Conservation (phyloP, 2,113 vertebrate genomes). For the Hystrix cristata region DNA sequence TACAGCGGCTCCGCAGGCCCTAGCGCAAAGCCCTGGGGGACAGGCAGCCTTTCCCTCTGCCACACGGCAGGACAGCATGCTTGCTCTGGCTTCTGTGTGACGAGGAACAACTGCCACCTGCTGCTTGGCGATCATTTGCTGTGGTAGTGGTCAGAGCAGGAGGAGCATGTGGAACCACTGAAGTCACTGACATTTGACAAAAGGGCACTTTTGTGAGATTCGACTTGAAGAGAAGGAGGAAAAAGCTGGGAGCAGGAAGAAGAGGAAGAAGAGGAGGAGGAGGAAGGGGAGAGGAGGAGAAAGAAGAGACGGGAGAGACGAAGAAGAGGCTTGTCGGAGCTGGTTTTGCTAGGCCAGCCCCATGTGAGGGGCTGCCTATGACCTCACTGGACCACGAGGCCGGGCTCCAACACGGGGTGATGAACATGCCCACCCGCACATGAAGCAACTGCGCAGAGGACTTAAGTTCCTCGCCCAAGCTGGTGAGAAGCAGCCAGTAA, state of each 20-base stretch:
- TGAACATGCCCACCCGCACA: background rate
- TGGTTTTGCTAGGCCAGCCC: background rate
- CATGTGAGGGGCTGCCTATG: background rate
- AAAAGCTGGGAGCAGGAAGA: background rate
- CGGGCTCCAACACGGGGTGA: background rate
- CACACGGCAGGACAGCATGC: background rate
- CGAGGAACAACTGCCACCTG: slow-evolving; percentile 35
- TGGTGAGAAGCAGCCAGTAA: background rate
- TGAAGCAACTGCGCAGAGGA: background rate
- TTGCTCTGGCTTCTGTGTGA: slow-evolving; percentile 1
- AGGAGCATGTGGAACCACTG: background rate
- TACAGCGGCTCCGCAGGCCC: background rate
- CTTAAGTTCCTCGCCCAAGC: background rate
- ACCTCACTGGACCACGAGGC: background rate
- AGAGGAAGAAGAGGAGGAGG: background rate
- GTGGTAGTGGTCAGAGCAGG: background rate
- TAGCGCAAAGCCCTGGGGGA: background rate
- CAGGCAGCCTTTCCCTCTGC: slow-evolving; percentile 38
- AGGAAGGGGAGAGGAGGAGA: rapidly evolving
- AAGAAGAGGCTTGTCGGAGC: background rate
- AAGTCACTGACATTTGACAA: background rate
- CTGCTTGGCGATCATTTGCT: background rate
- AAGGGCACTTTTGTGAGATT: background rate
- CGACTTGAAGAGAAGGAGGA: background rate
- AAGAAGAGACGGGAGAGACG: background rate